Evolutionary conservation across 2,888 invertebrate genomes (phyloP).

Genomic region (Chironomus riparius): DNA sequence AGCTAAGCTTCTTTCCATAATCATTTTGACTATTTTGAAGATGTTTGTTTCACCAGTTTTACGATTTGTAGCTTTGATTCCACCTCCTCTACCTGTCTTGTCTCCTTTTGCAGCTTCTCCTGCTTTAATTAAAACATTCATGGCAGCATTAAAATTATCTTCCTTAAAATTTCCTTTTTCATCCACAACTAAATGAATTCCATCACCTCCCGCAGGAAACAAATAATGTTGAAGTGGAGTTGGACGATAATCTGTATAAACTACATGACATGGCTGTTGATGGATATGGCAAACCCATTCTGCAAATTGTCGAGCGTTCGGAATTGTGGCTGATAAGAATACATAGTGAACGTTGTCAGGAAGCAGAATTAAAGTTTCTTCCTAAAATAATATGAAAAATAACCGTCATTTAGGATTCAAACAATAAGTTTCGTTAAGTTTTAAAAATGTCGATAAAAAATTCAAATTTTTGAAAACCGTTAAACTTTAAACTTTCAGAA

Average conservation of each 20-base stretch:
- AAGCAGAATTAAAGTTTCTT: conserved; percentile 89
- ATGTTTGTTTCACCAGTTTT: conserved; percentile 68
- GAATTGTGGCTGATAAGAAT: conserved; percentile 97
- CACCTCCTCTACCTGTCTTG: conserved; percentile 65
- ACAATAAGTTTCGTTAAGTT: no score
- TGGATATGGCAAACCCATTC: conserved; percentile 93
- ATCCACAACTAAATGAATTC: conserved; percentile 92
- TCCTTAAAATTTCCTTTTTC: conserved; percentile 93
- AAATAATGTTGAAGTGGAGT: conserved; percentile 98
- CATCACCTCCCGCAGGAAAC: conserved; percentile 92
- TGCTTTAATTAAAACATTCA: conserved; percentile 74
- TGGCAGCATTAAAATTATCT: conserved; percentile 96
- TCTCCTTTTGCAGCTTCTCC: conserved; percentile 82
- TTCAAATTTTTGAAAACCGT: not conserved
- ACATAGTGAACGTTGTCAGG: conserved; percentile 98
- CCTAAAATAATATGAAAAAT: conserved; percentile 25
- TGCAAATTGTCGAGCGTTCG: conserved; percentile 93
- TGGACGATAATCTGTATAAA: conserved; percentile 96
- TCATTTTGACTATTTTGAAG: conserved; percentile 97
- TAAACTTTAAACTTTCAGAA: not conserved
- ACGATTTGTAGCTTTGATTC: conserved; percentile 50
- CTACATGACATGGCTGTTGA: conserved; percentile 95
- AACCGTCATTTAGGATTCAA: no score
- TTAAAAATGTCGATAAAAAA: no score
- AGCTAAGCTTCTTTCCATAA: conserved; percentile 95